These are phyloP conservation scores for Prenolepis imparis DNA, from an alignment of 2,888 invertebrate genomes.

Conservation along the genomic window DNA sequence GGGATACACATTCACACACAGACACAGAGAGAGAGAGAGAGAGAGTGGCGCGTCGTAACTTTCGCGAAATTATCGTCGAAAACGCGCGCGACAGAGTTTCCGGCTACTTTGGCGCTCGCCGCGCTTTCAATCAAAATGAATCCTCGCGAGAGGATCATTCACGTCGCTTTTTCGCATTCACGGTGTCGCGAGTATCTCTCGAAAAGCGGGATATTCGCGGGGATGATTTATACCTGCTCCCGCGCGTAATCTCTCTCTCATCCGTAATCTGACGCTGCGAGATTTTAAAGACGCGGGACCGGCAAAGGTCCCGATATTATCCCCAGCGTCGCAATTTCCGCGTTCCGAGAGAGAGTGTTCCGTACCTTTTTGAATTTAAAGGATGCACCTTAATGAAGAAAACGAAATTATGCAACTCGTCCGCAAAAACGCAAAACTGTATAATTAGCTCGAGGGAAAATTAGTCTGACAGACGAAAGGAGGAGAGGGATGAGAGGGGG, in stretches of 20 bases:
- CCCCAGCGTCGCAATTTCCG: not conserved
- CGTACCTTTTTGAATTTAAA: not conserved
- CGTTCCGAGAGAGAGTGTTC: not conserved
- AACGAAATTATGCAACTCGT: not conserved
- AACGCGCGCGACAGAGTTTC: not conserved
- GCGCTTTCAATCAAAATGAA: slow-evolving; percentile 40
- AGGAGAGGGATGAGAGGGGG: not conserved
- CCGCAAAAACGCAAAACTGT: not conserved
- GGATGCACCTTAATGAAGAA: not conserved
- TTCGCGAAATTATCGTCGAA: slow-evolving; percentile 35
- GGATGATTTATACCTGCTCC: not conserved
- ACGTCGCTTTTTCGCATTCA: slow-evolving; percentile 25
- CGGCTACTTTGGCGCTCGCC: not conserved
- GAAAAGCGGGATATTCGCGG: slow-evolving; percentile 14
- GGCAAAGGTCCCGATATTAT: not conserved
- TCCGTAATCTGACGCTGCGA: no score
- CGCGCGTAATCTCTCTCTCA: not conserved
- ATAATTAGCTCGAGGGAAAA: not conserved
- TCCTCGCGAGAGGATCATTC: not conserved
- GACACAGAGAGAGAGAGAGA: no score
- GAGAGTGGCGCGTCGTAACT: slow-evolving; percentile 7
- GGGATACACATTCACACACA: not conserved
- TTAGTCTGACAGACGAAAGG: not conserved
- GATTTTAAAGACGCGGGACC: not conserved
- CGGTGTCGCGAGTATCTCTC: not conserved